phyloP scores from a whole-genome alignment of 1,140 invertebrate genomes.

The Pseudomyrmex gracilis region DNA sequence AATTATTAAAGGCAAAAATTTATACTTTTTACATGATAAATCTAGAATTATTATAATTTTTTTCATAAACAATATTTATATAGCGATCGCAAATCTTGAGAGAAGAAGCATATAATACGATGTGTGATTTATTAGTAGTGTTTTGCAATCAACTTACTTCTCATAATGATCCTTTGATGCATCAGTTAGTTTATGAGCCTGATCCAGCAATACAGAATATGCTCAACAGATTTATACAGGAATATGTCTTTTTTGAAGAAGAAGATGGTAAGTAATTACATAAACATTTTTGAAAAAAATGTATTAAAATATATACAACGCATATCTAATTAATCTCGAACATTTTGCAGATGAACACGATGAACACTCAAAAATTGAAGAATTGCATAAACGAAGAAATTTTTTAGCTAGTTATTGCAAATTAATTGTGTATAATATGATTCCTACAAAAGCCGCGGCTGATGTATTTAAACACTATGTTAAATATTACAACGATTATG shows the following conservation, averaged over 20 bases:
- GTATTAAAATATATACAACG: not conserved
- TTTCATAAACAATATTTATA: constrained; percentile 35
- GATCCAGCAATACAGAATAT: constrained; percentile 92
- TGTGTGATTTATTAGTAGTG: constrained; percentile 98
- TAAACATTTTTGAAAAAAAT: constrained; percentile 10
- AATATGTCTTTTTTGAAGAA: constrained; percentile 96
- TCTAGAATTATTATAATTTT: not conserved
- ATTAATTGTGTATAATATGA: constrained; percentile 98
- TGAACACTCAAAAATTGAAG: constrained; percentile 97
- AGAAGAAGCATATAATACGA: constrained; percentile 93
- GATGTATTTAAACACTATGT: constrained; percentile 99
- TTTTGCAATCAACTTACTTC: constrained; percentile 95
- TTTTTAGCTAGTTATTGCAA: constrained; percentile 99
- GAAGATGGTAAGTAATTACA: constrained; percentile 88
- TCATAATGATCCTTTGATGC: constrained; percentile 87
- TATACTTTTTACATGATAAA: constrained; percentile 22
- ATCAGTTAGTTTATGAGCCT: constrained; percentile 93
- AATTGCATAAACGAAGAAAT: constrained; percentile 97
- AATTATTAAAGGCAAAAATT: constrained; percentile 43
- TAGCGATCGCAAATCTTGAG: constrained; percentile 77
- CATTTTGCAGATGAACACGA: constrained; percentile 90
- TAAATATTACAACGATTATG: constrained; percentile 99
- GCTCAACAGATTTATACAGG: constrained; percentile 96
- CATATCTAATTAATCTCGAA: not conserved
- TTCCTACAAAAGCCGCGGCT: constrained; percentile 95